A percentile compares a stretch with the other conserved stretches of the same genome.
phyloP scores from a whole-genome alignment of 2,113 vertebrate genomes.

The Coptodon rendalli region DNA sequence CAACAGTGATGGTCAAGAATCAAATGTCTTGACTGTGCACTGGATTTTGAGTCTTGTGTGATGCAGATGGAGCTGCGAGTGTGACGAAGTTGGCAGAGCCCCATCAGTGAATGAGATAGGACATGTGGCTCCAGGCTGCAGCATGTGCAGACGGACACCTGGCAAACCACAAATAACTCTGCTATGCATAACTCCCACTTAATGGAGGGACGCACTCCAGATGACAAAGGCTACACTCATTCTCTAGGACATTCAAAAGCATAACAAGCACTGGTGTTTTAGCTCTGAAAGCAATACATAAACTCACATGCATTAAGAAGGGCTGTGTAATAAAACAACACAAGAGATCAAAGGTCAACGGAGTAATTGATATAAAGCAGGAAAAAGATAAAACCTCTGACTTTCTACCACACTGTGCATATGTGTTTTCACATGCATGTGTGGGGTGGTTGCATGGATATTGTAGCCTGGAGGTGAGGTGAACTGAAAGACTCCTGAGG shows the following conservation, averaged over 20 bases:
- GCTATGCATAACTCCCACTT: slow-evolving; percentile 15
- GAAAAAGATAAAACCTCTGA: neutral
- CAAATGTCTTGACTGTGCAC: neutral
- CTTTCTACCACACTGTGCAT: neutral
- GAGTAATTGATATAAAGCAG: neutral
- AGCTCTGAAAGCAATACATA: neutral
- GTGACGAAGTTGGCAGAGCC: slow-evolving; percentile 8
- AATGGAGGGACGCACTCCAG: neutral
- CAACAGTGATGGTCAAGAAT: neutral
- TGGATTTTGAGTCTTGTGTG: neutral
- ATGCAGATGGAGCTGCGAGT: slow-evolving; percentile 19
- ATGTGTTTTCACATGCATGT: neutral
- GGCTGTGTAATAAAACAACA: neutral
- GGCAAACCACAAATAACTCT: slow-evolving; percentile 2
- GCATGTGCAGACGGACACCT: slow-evolving; percentile 22
- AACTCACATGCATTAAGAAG: neutral
- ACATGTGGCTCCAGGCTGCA: slow-evolving; percentile 35
- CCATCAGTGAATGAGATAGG: slow-evolving; percentile 8
- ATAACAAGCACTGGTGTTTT: neutral
- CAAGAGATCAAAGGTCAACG: neutral
- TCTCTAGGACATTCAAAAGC: neutral
- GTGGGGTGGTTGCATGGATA: neutral
- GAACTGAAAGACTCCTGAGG: slow-evolving; percentile 29
- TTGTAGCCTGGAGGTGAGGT: slow-evolving; percentile 6
- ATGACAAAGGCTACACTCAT: neutral